Base-by-base conservation (phyloP, 2,888 invertebrate genomes). In the Eristalinus sepulchralis region DNA sequence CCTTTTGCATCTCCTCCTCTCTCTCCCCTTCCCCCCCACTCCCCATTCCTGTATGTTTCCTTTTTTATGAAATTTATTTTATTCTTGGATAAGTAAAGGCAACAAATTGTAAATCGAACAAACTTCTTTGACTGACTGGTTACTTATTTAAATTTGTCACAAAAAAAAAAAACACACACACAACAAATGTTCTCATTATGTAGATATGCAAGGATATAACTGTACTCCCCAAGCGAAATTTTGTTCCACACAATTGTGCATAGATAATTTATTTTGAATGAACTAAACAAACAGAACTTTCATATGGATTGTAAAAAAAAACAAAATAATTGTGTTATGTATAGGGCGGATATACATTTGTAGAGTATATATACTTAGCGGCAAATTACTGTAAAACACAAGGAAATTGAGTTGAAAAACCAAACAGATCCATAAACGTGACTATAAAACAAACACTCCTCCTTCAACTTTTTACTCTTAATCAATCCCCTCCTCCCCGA, bases 71-170 rank as follows among this genome's bases (percentile, higher is more conserved):
- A 85, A 86, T 86, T 47, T 47, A 47, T 47, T 86, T 86, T 86
- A 83, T 82, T 79, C 67, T 86, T 79, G 78, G 83, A 79, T 86
- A 83, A 83, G 73, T 86, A 71, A 86, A 86, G 75, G 22, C 24
- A 47, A 77, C 33, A 36, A 64, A 34, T 34, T 47, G 47, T 47
- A 68, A 62, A 71, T n/a, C 6, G 47, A 34, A 67, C 59, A 76
- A 76, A 22, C 33, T 31, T 57, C 53, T 62, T 70, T 83, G 86
- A 86, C 86, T 86, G 86, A 86, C 78, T 86, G 79, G 77, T 85
- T 72, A 67, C 71, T 75, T 27, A 27, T 27, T 39, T 73, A 73
- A 34, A 8, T 53, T n/a, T 53, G 34, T 34, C 55, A 55, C 47
- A 55, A 73, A 55, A 70, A 55, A 60, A 63, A 73, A 53, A 0